Evolutionary conservation across 2,888 invertebrate genomes (phyloP).

Genomic region (Drosophila buzzatii): DNA sequence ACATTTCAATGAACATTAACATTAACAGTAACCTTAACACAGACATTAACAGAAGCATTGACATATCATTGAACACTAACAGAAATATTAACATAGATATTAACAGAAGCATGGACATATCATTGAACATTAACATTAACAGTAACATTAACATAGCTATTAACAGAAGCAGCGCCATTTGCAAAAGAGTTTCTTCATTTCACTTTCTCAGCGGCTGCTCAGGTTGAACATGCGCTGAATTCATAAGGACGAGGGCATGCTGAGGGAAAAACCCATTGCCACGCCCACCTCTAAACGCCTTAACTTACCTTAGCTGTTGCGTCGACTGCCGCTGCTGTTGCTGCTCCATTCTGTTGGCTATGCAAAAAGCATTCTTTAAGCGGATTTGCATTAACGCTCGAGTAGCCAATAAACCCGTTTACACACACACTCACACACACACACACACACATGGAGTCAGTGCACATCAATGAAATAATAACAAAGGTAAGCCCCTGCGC

Average conservation of each 20-base stretch:
- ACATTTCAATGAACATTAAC: too few species aligned
- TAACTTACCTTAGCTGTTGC: too few species aligned
- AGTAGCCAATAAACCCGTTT: constrained; percentile 60
- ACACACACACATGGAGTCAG: not conserved
- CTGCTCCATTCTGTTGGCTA: constrained; percentile 9
- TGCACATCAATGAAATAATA: constrained; percentile 36
- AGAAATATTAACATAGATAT: not conserved
- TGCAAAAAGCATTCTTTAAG: constrained; percentile 50
- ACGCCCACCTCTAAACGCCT: not conserved
- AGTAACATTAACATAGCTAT: not conserved
- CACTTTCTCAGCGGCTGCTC: not conserved
- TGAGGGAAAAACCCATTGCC: not conserved
- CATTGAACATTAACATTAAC: not conserved
- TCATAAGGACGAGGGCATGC: constrained; percentile 1
- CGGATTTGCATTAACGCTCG: constrained; percentile 62
- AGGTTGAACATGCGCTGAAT: constrained; percentile 24
- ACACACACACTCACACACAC: constrained; percentile 3
- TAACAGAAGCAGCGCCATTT: constrained; percentile 14
- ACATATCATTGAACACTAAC: too few species aligned
- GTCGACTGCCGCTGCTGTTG: not conserved
- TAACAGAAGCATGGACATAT: constrained; percentile 7
- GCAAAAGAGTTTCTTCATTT: constrained; percentile 10
- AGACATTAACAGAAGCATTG: constrained; percentile 9
- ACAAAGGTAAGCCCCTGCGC: constrained; percentile 54
- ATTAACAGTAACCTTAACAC: not conserved